Conservation (phyloP, 2,888 invertebrate genomes). For the Metellina segmentata region DNA sequence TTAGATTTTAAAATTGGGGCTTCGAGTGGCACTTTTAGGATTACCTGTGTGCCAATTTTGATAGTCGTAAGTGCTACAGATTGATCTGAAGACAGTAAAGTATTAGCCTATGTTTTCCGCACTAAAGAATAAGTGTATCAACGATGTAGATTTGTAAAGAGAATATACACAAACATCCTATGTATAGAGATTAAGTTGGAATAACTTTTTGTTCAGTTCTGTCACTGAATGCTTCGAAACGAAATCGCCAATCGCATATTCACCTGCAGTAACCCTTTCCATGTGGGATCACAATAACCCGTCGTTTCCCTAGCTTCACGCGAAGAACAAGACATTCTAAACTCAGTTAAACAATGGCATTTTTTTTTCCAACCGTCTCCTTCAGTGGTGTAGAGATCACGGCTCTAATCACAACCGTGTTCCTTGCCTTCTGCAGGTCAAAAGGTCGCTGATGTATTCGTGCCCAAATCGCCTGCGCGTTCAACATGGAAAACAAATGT, state of each 20-base stretch:
- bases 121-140: too few species aligned
- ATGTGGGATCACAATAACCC: conserved; percentile 20
- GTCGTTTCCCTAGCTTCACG: not conserved
- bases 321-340: conserved; percentile 1
- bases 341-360: conserved; percentile 34
- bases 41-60: too few species aligned
- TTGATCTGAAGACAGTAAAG: too few species aligned
- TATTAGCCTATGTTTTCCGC: too few species aligned
- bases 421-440: conserved; percentile 15
- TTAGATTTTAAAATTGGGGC: too few species aligned
- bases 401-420: conserved; percentile 37
- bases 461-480: conserved; percentile 25
- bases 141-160: too few species aligned
- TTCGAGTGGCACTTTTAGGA: too few species aligned
- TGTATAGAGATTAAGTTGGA: too few species aligned
- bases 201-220: too few species aligned
- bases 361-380: conserved; percentile 12
- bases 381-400: conserved; percentile 9
- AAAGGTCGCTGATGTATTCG: conserved; percentile 48
- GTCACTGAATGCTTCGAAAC: too few species aligned
- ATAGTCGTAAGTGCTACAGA: too few species aligned
- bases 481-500: conserved; percentile 43
- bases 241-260: not conserved
- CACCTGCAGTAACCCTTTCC: not conserved
- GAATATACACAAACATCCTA: too few species aligned